phyloP scores from a whole-genome alignment of 2,888 invertebrate species.

The Acleris emargana region DNA sequence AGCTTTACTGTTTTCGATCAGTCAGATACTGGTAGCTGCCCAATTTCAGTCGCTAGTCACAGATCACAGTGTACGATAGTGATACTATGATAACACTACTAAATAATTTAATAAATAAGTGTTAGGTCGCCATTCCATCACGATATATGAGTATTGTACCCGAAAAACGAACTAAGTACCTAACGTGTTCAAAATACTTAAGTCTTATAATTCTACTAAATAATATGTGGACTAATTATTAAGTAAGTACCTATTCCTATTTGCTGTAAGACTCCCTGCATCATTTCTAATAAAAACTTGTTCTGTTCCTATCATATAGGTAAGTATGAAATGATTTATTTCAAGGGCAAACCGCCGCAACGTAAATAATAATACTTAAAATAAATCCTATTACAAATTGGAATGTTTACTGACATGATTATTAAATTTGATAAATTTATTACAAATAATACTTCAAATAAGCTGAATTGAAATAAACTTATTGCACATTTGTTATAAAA shows the following conservation, averaged over 20 bases:
- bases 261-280: constrained; percentile 34
- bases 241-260: constrained; percentile 33
- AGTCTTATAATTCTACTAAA: constrained; percentile 28
- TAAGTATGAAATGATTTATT: constrained; percentile 13
- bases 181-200: constrained; percentile 21
- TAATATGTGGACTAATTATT: constrained; percentile 27
- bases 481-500: not conserved
- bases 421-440: constrained; percentile 1
- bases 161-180: constrained; percentile 24
- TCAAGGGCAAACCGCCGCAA: not conserved
- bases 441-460: constrained; percentile 25
- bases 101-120: constrained; percentile 3
- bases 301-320: constrained; percentile 8
- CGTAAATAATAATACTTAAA: constrained; percentile 28
- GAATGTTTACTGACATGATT: constrained; percentile 27
- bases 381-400: constrained; percentile 29
- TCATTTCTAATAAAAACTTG: constrained; percentile 1
- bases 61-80: constrained; percentile 11
- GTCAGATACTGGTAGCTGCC: constrained; percentile 21
- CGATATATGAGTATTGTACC: constrained; percentile 31
- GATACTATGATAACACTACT: constrained; percentile 4
- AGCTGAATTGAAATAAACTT: constrained; percentile 15
- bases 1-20: constrained; percentile 1
- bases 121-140: constrained; percentile 9
- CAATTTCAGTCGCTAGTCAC: constrained; percentile 20